Evolutionary conservation across 2,888 invertebrate genomes (phyloP).

Genomic region (Drosophila setosimentum): DNA sequence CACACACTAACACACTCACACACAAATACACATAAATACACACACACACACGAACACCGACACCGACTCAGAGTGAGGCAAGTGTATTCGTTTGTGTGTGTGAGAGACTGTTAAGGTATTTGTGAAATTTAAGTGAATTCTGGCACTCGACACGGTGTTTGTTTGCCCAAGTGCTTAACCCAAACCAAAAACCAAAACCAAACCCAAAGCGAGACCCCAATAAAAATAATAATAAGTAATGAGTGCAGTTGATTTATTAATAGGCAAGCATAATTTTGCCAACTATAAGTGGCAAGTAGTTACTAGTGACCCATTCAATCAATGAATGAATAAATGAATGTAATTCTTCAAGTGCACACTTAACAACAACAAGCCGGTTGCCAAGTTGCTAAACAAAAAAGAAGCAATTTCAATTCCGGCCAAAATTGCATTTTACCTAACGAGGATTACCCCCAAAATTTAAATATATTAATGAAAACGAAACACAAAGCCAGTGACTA

Average conservation of each 20-base stretch:
- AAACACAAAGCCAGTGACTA: slow-evolving; percentile 50
- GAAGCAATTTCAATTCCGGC: slow-evolving; percentile 4
- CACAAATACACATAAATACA: not conserved
- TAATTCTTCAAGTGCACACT: not conserved
- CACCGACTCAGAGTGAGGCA: slow-evolving; percentile 14
- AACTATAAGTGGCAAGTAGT: slow-evolving; percentile 3
- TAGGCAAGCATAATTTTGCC: slow-evolving; percentile 22
- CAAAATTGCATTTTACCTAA: slow-evolving; percentile 33
- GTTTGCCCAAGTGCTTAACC: slow-evolving; percentile 34
- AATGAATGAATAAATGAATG: slow-evolving; percentile 8
- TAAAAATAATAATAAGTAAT: slow-evolving; percentile 26
- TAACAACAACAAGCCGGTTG: slow-evolving; percentile 2
- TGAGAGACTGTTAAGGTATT: slow-evolving; percentile 41
- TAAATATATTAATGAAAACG: slow-evolving; percentile 59
- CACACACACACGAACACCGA: slow-evolving; percentile 14
- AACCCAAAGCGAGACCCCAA: not conserved
- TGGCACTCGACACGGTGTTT: slow-evolving; percentile 15
- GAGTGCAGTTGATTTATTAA: slow-evolving; percentile 45
- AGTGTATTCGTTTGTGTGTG: slow-evolving; percentile 14
- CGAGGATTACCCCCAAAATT: slow-evolving; percentile 61
- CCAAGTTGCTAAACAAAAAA: not conserved
- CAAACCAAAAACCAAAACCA: slow-evolving; percentile 12
- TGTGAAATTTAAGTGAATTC: slow-evolving; percentile 47
- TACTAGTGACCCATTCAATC: slow-evolving; percentile 2
- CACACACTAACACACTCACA: slow-evolving; percentile 20